phyloP scores from a whole-genome alignment of 1,140 invertebrate species.

The Caenorhabditis tropicalis region DNA sequence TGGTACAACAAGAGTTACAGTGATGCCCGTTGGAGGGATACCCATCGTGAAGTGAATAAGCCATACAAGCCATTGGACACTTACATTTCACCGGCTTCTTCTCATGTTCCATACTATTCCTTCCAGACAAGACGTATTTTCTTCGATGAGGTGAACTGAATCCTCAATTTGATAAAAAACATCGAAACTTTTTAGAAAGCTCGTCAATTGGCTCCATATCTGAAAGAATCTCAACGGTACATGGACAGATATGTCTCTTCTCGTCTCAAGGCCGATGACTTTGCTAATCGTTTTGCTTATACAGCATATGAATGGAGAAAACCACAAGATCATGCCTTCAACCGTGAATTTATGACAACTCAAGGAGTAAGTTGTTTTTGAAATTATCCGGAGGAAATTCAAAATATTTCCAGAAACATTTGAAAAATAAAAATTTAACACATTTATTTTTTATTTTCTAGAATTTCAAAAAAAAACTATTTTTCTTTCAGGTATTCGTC shows the following conservation, averaged over 20 bases:
- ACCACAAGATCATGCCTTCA: constrained; percentile 70
- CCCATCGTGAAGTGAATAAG: constrained; percentile 53
- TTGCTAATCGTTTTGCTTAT: constrained; percentile 68
- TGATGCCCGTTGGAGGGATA: constrained; percentile 60
- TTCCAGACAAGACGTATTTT: constrained; percentile 71
- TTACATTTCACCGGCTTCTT: constrained; percentile 48
- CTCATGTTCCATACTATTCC: constrained; percentile 70
- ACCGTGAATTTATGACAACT: constrained; percentile 68
- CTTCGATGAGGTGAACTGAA: constrained; percentile 68
- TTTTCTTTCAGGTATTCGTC: constrained; percentile 59
- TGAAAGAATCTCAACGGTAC: constrained; percentile 69
- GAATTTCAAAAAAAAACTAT: not conserved
- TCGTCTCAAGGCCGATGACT: constrained; percentile 69
- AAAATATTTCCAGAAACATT: not conserved
- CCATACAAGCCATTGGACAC: constrained; percentile 48
- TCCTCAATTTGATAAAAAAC: too few relatives aligned
- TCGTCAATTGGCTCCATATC: constrained; percentile 65
- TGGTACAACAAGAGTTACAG: constrained; percentile 68
- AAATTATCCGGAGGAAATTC: too few relatives aligned
- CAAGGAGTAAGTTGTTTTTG: constrained; percentile 47
- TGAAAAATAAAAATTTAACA: not conserved
- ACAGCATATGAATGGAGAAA: constrained; percentile 71
- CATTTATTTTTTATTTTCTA: not conserved
- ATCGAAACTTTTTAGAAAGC: constrained; percentile 67
- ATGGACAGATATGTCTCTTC: constrained; percentile 67